Conservation (phyloP, 2,888 invertebrate species). For the Atrina japonica region DNA sequence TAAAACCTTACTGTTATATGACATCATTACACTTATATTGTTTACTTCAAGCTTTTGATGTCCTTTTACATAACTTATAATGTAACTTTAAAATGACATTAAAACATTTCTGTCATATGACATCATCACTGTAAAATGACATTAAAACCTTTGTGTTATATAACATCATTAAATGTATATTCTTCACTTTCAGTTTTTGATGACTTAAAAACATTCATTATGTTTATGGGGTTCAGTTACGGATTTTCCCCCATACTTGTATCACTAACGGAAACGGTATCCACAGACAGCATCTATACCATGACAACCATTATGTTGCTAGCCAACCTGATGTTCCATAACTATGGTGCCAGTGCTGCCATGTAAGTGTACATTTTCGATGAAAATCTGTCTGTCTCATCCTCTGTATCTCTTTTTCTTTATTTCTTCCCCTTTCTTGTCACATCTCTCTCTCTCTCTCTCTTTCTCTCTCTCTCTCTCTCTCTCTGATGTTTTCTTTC, state of each 20-base stretch:
- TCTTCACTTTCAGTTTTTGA: constrained; percentile 74
- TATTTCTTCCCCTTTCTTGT: no score
- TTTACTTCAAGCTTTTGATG: not conserved
- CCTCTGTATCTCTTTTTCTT: no score
- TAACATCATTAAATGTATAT: not conserved
- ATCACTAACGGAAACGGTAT: constrained; percentile 96
- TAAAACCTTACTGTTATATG: not conserved
- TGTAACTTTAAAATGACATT: no score
- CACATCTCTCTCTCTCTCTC: no score
- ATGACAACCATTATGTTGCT: constrained; percentile 93
- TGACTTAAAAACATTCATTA: constrained; percentile 88
- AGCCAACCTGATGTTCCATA: constrained; percentile 93
- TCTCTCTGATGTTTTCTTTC: no score
- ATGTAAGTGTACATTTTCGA: constrained; percentile 76
- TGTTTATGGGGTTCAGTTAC: constrained; percentile 93
- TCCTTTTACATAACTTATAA: not conserved
- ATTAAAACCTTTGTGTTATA: no score
- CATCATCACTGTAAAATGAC: not conserved
- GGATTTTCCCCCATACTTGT: constrained; percentile 94
- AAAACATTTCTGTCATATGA: not conserved
- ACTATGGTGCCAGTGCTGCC: constrained; percentile 93
- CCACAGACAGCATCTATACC: constrained; percentile 98
- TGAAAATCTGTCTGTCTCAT: no score
- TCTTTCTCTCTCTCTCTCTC: no score
- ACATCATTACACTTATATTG: not conserved